Base-by-base conservation (phyloP, 2,113 vertebrate species). In the Herpetotheres cachinnans region DNA sequence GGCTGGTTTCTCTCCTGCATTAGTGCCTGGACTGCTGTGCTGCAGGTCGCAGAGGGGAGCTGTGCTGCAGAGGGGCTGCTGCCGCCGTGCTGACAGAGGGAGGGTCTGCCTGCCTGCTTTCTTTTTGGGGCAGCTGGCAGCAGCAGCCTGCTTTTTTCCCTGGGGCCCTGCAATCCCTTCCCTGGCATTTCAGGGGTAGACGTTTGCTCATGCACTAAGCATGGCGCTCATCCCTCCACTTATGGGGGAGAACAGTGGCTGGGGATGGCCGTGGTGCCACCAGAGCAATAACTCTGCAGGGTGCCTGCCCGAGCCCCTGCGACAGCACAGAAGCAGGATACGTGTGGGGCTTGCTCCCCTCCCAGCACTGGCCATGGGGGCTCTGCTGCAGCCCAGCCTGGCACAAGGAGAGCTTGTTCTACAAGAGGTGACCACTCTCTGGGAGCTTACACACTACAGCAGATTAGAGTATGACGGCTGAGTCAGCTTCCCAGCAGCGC, bases 291-390 rank as follows among this genome's bases (percentile, higher is more conserved):
- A 27, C 13, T 16, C 65, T 27, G 44, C 1, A 2, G 26, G 27
- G 1, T 67, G 29, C 55, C 32, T 56, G 71, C 54, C 71, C 0
- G 2, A 69, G 34, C 20, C 72, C 59, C 79, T 56, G 20, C 0
- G 3, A 66, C n/a, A 42, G 34, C 1, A 0, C 0, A 4, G 61
- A 30, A 52, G 61, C 38, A 52, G 44, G 27, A n/a, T 30, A 21
- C 0, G 1, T 27, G n/a, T 2, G 6, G 16, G 32, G 11, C 25
- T 16, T 3, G 6, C 18, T 70, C 50, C 26, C 12, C 8, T 36
- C 62, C 67, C 38, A 36, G 80, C 36, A 58, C 25, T 0, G 0
- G 27, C 86, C 54, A 8, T 12, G 40, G 74, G 38, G 67, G 18
- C 55, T 56, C 19, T 49, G 61, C n/a, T 1, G 4, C 42, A 67